Evolutionary conservation across 2,888 invertebrate species (phyloP), one percentile per base, ranked within the genome.

Genomic region (Diaprepes abbreviatus): DNA sequence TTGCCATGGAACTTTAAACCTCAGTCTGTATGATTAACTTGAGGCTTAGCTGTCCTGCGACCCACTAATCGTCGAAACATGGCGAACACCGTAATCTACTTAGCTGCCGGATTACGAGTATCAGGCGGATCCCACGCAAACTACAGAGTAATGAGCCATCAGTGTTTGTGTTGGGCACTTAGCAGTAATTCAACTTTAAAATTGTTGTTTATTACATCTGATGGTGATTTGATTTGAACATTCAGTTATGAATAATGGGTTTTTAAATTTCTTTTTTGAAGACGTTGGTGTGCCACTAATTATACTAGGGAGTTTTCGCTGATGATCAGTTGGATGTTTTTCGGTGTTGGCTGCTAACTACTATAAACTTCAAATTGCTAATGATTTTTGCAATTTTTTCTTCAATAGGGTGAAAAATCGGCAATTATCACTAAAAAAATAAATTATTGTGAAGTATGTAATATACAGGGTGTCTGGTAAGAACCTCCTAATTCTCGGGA

Each of bases 21-120:
- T 4, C 33, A 54, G 45, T 33, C 19, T 12, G 55, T 33, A 64
- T 64, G 55, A 64, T 55, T 64, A 64, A 64, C 55, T 64, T 45
- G 64, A 54, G 40, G 64, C 64, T 64, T 64, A 55, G 43, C 64
- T 28, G 55, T 64, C 55, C 64, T 55, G 54, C 64, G 43, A 64
- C 55, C 64, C 78, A 77, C 76, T 80, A 79, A 79, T 80, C 78
- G 79, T 78, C 78, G 78, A 78, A 80, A 79, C 78, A 78, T 75
- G 74, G 74, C 74, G 77, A 79, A 79, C 79, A 79, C 76, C 75
- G 76, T 80, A 81, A 80, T 81, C 79, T 79, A 79, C 79, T 81
- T 79, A 79, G 79, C 81, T 81, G 80, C 81, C 77, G 81, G 79
- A 80, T 80, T 80, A 80, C 79, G 79, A 74, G 75, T 74, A 77